Base-by-base conservation (phyloP, 2,888 invertebrate species). In the Macropis europaea region DNA sequence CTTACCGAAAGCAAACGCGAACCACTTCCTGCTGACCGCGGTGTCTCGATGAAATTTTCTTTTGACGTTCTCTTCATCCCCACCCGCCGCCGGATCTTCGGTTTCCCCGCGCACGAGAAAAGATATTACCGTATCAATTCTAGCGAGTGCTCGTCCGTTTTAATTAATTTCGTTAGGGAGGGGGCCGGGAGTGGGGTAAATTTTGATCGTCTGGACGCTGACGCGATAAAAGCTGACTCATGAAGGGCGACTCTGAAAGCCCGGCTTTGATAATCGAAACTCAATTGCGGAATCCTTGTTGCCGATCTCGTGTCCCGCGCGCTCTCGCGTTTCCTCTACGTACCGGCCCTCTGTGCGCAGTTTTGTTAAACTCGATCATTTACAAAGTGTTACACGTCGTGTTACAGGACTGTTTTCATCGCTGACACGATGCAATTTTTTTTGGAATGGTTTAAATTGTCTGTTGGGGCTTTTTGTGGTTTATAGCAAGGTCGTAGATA, bases 1-100 rank as follows among this genome's bases (percentile, higher is more conserved):
- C 82, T 84, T 82, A 82, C 82, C 74, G 77, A 77, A 82, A 83
- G 77, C 82, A 81, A 84, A 84, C 82, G 81, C 80, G 78, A 76
- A 74, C 79, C 79, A 84, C 80, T 84, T 84, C 79, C 82, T 80
- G 77, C 68, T 74, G 73, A 77, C 62, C 69, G 80, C 71, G 57
- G 64, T 79, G 68, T 79, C 67, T 68, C 68, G 73, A 69, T 67
- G 72, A 77, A 74, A 80, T 73, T 76, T 75, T n/a, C n/a, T 75
- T 67, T 79, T 66, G 60, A 63, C 69, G 59, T 47, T 54, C 50
- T 36, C 53, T 52, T 36, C n/a, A 30, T 70, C 45, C 22, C 11
- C 9, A 4, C 36, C 32, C 19, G 38, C 7, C 2, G 7, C n/a
- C 3, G 19, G 40, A 32, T 34, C 45, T 56, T 43, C 67, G 9